A percentile compares a stretch with the other conserved stretches of the same genome.
Conservation (phyloP, 2,888 invertebrate species). For the Mermis nigrescens region DNA sequence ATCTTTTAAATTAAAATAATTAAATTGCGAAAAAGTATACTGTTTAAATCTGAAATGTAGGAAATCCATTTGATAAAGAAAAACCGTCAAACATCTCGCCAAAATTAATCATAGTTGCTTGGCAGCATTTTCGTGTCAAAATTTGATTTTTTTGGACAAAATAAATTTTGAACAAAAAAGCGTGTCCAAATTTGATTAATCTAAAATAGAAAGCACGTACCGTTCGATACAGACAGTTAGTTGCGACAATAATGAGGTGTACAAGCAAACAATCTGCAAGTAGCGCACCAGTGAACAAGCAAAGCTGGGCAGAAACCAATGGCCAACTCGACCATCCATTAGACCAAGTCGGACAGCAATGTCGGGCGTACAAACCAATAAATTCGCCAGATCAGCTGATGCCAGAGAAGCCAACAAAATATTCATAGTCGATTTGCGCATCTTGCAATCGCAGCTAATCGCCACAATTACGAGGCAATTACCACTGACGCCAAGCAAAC, state of each 20-base stretch:
- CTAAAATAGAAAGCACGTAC: conserved; percentile 23
- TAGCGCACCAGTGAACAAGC: conserved; percentile 35
- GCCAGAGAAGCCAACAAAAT: conserved; percentile 34
- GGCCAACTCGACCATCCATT: conserved; percentile 24
- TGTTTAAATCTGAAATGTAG: no score
- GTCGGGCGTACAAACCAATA: conserved; percentile 33
- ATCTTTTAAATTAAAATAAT: no score
- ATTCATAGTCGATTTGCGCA: conserved; percentile 33
- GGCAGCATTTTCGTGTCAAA: no score
- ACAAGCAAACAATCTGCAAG: conserved; percentile 35
- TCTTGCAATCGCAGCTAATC: conserved; percentile 29
- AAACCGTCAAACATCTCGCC: no score
- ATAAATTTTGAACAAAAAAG: no score
- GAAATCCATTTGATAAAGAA: no score
- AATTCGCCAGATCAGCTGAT: conserved; percentile 31
- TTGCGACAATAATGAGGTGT: conserved; percentile 37
- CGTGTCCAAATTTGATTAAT: no score
- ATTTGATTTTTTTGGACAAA: no score
- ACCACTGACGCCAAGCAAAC: conserved; percentile 30
- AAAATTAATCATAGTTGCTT: no score
- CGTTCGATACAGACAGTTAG: conserved; percentile 37
- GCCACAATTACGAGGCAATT: conserved; percentile 32
- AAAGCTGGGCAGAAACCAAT: conserved; percentile 29
- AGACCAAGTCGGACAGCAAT: conserved; percentile 29
- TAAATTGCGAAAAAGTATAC: no score